Evolutionary conservation across 2,113 vertebrate genomes (phyloP), one percentile per base, ranked within the genome.

Genomic region (Lasiurus cinereus): DNA sequence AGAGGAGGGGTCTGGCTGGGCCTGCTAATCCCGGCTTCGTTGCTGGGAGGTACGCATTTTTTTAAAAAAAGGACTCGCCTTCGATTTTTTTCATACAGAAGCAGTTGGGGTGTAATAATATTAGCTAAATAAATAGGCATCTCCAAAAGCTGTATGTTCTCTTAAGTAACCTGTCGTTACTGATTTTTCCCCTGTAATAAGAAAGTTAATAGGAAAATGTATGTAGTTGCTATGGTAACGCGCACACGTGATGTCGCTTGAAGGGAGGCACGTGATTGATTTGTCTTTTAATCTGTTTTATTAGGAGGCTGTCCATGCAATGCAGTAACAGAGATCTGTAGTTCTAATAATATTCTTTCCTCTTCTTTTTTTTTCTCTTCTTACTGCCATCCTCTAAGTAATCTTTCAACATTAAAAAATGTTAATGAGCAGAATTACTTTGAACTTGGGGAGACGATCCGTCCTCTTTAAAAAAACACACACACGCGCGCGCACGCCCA

Each of bases 161-260:
- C 95, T 97, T 98, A 98, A 98, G 94, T 88, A 64, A 98, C 97
- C 95, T 96, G 97, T 98, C 88, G 78, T 97, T 98, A 98, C 94
- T 98, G 97, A 98, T 98, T 98, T 94, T 97, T 96, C 64, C n/a
- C 46, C 91, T 97, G 87, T 97, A 98, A 97, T 97, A 96, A 97
- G 96, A 97, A 98, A 98, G 93, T 97, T 98, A 98, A 98, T 97
- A 96, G 96, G 95, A 97, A 97, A 98, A 97, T 97, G 54, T 97
- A 97, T 97, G 96, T 91, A 96, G 98, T 98, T 98, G 96, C 98
- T 96, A 98, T 98, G 97, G 98, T 94, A 98, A 98, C 98, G 76
- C 27, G 67, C 74, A 97, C 52, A 94, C 80, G 96, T 93, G 91
- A 72, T 89, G 95, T 97, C 96, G 97, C 93, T 97, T 92, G 96